Conservation (phyloP, 2,888 invertebrate species). For the Eupithecia inturbata region DNA sequence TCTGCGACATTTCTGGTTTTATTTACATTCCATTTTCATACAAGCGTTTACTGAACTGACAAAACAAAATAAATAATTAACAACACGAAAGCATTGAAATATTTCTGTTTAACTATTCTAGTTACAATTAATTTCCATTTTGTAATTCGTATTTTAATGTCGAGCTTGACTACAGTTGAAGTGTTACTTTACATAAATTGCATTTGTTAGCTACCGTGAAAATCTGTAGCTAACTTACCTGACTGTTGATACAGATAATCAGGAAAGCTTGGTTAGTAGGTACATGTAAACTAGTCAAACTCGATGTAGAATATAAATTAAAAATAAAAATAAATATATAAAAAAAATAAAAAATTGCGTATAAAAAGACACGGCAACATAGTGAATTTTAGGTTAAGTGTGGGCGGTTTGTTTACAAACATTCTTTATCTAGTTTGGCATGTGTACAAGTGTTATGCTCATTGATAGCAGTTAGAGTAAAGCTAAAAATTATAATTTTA, state of each 20-base stretch:
- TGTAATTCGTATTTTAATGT: constrained; percentile 34
- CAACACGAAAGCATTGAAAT: neutral
- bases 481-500: too few relatives aligned
- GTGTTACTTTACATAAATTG: constrained; percentile 42
- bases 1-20: neutral
- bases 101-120: constrained; percentile 21
- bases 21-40: neutral
- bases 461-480: too few relatives aligned
- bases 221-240: constrained; percentile 9
- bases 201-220: constrained; percentile 34
- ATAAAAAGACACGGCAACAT: too few relatives aligned
- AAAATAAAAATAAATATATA: too few relatives aligned
- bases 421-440: too few relatives aligned
- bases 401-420: too few relatives aligned
- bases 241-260: constrained; percentile 1
- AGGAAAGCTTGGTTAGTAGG: neutral
- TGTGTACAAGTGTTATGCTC: neutral
- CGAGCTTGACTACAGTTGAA: constrained; percentile 34
- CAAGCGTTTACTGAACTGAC: neutral
- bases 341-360: too few relatives aligned
- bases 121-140: constrained; percentile 32
- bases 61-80: neutral
- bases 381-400: too few relatives aligned
- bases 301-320: too few relatives aligned
- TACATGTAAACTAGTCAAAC: neutral